phyloP scores from a whole-genome alignment of 37 sponge, comb jelly and placozoan genomes.

The Amphimedon queenslandica region DNA sequence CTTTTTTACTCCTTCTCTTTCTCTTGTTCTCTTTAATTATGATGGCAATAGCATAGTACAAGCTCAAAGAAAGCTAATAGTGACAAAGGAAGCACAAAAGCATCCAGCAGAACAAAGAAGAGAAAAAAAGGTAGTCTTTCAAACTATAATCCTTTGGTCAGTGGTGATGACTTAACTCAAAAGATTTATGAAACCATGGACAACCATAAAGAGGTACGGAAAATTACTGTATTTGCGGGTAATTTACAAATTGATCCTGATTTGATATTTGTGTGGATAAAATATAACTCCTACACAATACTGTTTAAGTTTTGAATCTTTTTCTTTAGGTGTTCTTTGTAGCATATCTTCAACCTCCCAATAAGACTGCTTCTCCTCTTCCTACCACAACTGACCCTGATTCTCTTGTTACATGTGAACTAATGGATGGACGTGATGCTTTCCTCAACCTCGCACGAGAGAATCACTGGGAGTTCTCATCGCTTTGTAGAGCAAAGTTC shows the following conservation, averaged over 20 bases:
- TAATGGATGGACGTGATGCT: conserved; percentile 97
- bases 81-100: conserved; percentile 72
- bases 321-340: conserved; percentile 89
- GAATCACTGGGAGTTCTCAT: conserved; percentile 96
- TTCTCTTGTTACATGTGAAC: conserved; percentile 83
- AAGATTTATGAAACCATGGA: conserved; percentile 90
- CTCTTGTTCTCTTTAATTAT: no score
- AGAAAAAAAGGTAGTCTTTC: no score
- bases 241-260: background rate
- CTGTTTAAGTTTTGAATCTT: background rate
- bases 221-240: background rate
- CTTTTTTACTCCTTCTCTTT: no score
- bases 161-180: conserved; percentile 80
- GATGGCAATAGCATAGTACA: conserved; percentile 17
- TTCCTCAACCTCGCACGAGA: conserved; percentile 94
- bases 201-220: conserved; percentile 90
- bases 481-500: conserved; percentile 89
- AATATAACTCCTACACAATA: background rate
- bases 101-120: conserved; percentile 46
- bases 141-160: conserved; percentile 12
- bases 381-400: conserved; percentile 73
- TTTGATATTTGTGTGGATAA: no score
- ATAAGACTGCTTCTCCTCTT: conserved; percentile 36
- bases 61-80: conserved; percentile 53
- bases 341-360: conserved; percentile 72